phyloP scores from a whole-genome alignment of 30 jellyfish, hydroid and myxozoan genomes.

The Sanderia malayensis region DNA sequence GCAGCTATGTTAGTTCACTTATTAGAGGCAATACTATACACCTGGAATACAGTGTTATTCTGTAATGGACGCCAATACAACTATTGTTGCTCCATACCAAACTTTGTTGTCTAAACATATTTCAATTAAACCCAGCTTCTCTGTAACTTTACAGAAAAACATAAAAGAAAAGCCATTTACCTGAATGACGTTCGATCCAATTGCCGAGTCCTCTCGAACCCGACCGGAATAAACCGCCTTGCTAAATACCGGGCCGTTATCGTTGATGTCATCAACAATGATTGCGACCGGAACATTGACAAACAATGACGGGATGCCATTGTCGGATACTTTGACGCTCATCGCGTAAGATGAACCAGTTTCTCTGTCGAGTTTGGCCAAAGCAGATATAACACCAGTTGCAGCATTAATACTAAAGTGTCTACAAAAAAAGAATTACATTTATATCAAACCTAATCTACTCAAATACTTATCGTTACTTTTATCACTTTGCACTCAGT shows the following conservation, averaged over 20 bases:
- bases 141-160: no score
- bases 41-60: no score
- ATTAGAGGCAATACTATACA: no score
- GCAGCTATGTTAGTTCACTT: no score
- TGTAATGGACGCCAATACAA: no score
- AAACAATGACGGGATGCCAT: constrained; percentile 49
- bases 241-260: constrained; percentile 42
- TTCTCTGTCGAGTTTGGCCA: constrained; percentile 48
- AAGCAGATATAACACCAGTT: constrained; percentile 47
- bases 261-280: constrained; percentile 45
- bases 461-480: no score
- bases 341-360: constrained; percentile 14
- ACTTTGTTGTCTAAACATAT: no score
- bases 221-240: constrained; percentile 15
- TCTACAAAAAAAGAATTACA: not conserved
- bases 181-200: constrained; percentile 63
- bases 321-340: constrained; percentile 38
- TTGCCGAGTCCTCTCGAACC: constrained; percentile 50
- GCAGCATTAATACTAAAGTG: constrained; percentile 25
- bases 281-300: constrained; percentile 30
- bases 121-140: no score
- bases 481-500: no score
- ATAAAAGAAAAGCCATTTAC: no score
- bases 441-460: no score
- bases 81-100: no score